phyloP scores from a whole-genome alignment of 2,113 vertebrate genomes.

The Scatophagus argus region DNA sequence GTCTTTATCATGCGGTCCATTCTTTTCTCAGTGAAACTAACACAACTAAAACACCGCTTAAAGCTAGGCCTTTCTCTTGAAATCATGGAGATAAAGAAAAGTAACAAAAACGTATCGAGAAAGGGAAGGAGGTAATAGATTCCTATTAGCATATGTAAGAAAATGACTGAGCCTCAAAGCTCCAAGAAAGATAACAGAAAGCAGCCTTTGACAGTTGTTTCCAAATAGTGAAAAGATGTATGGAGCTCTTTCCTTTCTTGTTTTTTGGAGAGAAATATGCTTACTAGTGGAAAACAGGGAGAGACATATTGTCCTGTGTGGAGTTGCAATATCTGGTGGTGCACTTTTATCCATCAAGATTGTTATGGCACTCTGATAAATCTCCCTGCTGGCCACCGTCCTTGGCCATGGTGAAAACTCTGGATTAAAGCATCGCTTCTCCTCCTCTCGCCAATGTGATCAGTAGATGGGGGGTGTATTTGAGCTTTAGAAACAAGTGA shows the following conservation, averaged over 20 bases:
- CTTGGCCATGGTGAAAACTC: conserved; percentile 86
- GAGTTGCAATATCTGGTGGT: conserved; percentile 70
- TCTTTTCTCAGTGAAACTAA: conserved; percentile 1
- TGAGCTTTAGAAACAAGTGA: conserved; percentile 33
- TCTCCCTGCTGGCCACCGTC: conserved; percentile 74
- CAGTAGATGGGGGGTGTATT: conserved; percentile 46
- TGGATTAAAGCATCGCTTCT: conserved; percentile 88
- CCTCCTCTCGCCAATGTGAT: conserved; percentile 84
- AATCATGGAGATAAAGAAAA: conserved; percentile 15
- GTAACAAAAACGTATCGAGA: not conserved
- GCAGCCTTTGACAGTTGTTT: conserved; percentile 48
- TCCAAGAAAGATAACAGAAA: conserved; percentile 35
- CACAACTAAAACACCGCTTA: conserved; percentile 4
- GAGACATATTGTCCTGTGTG: conserved; percentile 73
- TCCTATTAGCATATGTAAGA: conserved; percentile 52
- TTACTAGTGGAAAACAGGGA: conserved; percentile 71
- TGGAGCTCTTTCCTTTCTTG: conserved; percentile 18
- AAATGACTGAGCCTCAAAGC: conserved; percentile 20
- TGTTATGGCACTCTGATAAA: conserved; percentile 83
- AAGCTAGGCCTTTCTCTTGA: not conserved
- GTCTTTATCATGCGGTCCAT: not conserved
- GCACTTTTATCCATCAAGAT: conserved; percentile 79
- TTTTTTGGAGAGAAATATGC: conserved; percentile 45
- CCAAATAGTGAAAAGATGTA: conserved; percentile 16
- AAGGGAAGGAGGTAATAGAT: conserved; percentile 14